A percentile compares a stretch with the other conserved stretches of the same genome.
phyloP scores from a whole-genome alignment of 2,113 vertebrate species.

The Ciconia boyciana region DNA sequence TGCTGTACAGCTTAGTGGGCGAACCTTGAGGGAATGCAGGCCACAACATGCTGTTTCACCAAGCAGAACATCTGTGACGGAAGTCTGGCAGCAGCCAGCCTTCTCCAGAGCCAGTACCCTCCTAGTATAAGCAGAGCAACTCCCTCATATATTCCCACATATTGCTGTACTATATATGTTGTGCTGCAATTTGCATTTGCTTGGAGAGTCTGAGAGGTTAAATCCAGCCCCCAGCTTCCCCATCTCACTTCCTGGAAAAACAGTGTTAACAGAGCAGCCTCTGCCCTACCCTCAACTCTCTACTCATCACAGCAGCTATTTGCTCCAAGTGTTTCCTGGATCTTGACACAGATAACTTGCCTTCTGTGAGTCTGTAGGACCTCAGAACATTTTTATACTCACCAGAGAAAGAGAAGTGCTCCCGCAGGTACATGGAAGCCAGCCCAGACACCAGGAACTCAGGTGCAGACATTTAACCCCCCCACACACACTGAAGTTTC shows the following conservation, averaged over 20 bases:
- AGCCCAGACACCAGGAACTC: not conserved
- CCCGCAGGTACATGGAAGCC: not conserved
- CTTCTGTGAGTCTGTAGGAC: not conserved
- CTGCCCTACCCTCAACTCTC: not conserved
- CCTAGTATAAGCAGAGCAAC: not conserved
- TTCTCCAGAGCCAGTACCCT: not conserved
- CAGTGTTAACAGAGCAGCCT: not conserved
- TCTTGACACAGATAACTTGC: not conserved
- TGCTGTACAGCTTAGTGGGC: not conserved
- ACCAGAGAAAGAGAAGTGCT: not conserved
- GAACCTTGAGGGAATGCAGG: constrained; percentile 8
- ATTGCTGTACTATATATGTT: too few species aligned
- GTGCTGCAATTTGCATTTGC: not conserved
- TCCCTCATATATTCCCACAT: not conserved
- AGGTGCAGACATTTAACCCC: not conserved
- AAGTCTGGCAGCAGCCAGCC: constrained; percentile 25
- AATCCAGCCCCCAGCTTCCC: not conserved
- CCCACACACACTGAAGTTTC: not conserved
- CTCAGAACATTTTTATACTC: not conserved
- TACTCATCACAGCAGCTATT: not conserved
- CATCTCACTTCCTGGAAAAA: not conserved
- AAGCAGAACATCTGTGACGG: not conserved
- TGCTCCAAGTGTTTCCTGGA: not conserved
- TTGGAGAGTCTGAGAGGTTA: not conserved
- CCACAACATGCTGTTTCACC: not conserved